Evolutionary conservation across 2,888 invertebrate species (phyloP), one percentile per base, ranked within the genome.

Genomic region (Scaptomyza parva): DNA sequence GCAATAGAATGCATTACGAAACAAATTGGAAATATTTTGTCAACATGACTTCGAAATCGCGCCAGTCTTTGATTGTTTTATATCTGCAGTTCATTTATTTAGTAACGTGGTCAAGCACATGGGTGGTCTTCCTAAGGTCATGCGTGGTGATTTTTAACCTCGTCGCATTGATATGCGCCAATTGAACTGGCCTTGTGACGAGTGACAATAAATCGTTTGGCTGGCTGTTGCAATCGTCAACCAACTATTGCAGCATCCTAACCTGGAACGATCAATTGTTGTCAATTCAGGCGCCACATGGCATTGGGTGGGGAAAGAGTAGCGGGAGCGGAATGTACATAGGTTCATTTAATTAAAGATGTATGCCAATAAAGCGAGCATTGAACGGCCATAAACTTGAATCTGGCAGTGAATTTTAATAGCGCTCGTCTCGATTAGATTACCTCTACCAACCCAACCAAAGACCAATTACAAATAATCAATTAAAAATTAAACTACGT

Each of bases 181-280:
- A 84, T 84, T 75, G 64, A 53, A 45, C 28, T 65, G 65, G 33
- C 77, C 75, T 64, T 62, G 74, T 48, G 52, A 41, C 54, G 30
- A 26, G 24, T 43, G 37, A 40, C 12, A 40, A 40, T 26, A 11
- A 33, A 22, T 59, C 44, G 53, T 39, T 55, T 24, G 33, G 52
- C 58, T 72, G 82, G 78, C 76, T 85, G 86, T 76, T 85, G 88
- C 88, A 85, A 85, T 88, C 73, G 62, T 41, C 53, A 22, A 35
- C 47, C 24, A 50, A 48, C 63, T 73, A 86, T 84, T 84, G 84
- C 84, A 86, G 44, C 78, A 86, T 64, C 48, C 71, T 28, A 47
- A 54, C 37, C 59, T 43, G 37, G 37, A 37, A 18, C 51, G 50
- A 22, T 44, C 76, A 83, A 83, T 83, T 87, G 76, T 73, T 70